phyloP scores from a whole-genome alignment of 2,113 vertebrate species.

The Hemichromis elongatus region DNA sequence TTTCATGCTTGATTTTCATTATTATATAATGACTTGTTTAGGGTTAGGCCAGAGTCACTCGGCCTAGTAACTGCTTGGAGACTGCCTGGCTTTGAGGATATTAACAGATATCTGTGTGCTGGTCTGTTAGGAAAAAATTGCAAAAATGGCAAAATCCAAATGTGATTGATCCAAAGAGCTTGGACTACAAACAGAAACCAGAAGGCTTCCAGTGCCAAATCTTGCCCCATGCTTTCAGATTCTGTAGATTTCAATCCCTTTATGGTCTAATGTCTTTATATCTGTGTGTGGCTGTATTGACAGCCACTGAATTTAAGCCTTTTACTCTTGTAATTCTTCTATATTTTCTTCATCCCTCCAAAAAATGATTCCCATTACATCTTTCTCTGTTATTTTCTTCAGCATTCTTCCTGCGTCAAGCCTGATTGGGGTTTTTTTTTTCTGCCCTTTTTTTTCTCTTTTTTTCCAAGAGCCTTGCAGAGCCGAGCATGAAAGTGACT shows the following conservation, averaged over 20 bases:
- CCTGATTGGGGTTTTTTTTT: not conserved
- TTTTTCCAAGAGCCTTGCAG: not conserved
- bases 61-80: not conserved
- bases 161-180: not conserved
- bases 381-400: not conserved
- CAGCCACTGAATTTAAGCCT: not conserved
- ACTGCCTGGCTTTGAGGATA: not conserved
- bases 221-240: not conserved
- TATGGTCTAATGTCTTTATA: not conserved
- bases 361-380: not conserved
- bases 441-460: not conserved
- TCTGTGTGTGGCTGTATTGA: not conserved
- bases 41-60: not conserved
- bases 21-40: not conserved
- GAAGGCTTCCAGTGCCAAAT: not conserved
- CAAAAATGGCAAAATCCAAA: not conserved
- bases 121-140: not conserved
- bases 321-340: not conserved
- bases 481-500: conserved; percentile 55
- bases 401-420: conserved; percentile 1
- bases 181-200: not conserved
- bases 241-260: not conserved
- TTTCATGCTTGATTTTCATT: not conserved
- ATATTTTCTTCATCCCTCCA: not conserved
- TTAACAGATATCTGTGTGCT: not conserved